phyloP scores from a whole-genome alignment of 23 tunicate species.

The Halocynthia aurantium region DNA sequence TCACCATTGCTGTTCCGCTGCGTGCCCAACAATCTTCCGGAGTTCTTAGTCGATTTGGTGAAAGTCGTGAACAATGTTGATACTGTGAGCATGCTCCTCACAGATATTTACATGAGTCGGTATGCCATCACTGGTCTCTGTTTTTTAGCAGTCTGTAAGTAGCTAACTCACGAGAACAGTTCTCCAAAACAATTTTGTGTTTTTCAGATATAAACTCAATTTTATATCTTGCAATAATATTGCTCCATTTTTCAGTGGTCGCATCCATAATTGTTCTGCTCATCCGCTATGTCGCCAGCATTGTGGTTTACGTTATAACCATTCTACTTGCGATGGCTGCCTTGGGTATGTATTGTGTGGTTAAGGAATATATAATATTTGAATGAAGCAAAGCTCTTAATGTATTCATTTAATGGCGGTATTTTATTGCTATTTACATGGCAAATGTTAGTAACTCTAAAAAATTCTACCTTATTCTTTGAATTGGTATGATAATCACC shows the following conservation, averaged over 20 bases:
- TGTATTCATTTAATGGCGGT: no score
- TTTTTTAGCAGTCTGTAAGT: slow-evolving; percentile 72
- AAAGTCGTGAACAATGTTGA: slow-evolving; percentile 35
- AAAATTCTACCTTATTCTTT: no score
- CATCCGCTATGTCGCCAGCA: slow-evolving; percentile 62
- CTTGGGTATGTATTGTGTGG: slow-evolving; percentile 50
- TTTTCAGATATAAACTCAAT: not conserved
- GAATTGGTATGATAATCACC: no score
- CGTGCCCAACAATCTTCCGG: slow-evolving; percentile 52
- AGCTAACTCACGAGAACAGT: not conserved
- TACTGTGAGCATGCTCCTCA: slow-evolving; percentile 37
- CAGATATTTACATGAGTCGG: slow-evolving; percentile 76
- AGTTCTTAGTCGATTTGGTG: slow-evolving; percentile 31
- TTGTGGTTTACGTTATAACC: slow-evolving; percentile 76
- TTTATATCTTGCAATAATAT: not conserved
- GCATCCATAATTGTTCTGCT: slow-evolving; percentile 68
- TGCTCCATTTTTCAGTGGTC: slow-evolving; percentile 42
- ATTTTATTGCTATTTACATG: no score
- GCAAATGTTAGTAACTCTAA: no score
- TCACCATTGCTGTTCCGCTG: slow-evolving; percentile 55
- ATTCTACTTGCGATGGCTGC: slow-evolving; percentile 46
- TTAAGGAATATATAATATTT: not conserved
- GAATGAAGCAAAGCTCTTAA: no score
- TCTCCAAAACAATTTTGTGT: no score
- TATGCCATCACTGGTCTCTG: slow-evolving; percentile 72